Evolutionary conservation across 2,113 vertebrate species (phyloP).

Genomic region (Chauna torquata): DNA sequence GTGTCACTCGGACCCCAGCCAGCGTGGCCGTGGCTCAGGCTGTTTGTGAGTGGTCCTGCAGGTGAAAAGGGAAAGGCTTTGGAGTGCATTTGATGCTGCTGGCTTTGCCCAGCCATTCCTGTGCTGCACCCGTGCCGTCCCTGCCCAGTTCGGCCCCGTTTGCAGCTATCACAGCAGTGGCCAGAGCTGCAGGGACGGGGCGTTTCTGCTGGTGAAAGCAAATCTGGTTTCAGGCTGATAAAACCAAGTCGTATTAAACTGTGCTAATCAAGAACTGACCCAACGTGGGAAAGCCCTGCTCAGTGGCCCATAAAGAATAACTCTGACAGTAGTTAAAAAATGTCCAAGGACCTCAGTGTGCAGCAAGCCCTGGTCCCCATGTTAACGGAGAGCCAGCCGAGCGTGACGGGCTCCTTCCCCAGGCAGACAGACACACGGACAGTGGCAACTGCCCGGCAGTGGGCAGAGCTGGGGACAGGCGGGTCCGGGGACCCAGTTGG

Average conservation of each 20-base stretch:
- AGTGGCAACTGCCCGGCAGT: background rate
- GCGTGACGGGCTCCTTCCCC: background rate
- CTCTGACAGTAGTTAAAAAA: background rate
- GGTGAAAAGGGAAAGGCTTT: background rate
- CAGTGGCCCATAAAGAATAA: background rate
- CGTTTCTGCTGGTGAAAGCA: background rate
- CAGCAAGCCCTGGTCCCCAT: background rate
- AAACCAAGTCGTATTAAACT: background rate
- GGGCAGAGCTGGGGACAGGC: too few relatives aligned
- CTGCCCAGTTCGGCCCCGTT: background rate
- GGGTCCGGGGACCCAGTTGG: too few relatives aligned
- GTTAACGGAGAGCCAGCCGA: background rate
- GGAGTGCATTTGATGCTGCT: background rate
- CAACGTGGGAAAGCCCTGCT: background rate
- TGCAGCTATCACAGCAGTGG: background rate
- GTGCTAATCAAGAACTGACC: background rate
- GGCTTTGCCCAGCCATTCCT: background rate
- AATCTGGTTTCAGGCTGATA: background rate
- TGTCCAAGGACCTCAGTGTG: background rate
- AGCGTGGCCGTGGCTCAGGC: background rate
- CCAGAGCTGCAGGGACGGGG: background rate
- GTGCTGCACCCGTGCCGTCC: fast-evolving
- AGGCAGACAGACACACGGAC: background rate
- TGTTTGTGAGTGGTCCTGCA: background rate
- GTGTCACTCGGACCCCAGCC: background rate